Evolutionary conservation across 2,888 invertebrate species (phyloP).

Genomic region (Lymantria monacha): DNA sequence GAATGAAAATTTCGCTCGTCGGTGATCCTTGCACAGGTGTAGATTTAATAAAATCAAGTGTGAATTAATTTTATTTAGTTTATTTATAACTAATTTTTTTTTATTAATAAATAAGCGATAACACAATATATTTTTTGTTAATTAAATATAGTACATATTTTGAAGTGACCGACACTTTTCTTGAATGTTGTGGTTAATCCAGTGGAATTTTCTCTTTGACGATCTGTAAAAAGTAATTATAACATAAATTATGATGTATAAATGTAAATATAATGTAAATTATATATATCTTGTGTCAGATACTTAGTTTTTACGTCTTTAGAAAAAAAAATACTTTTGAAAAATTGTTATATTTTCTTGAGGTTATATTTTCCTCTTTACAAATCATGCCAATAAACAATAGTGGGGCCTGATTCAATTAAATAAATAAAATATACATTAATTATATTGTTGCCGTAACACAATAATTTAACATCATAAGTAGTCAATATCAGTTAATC

Average conservation of each 20-base stretch:
- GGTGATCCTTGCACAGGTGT: conserved; percentile 35
- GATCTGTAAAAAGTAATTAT: conserved; percentile 79
- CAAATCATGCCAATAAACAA: no score
- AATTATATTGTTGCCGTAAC: no score
- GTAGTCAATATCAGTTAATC: background rate
- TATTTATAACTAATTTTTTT: conserved; percentile 14
- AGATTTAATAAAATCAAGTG: conserved; percentile 9
- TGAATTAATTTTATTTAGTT: conserved; percentile 10
- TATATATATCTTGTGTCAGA: no score
- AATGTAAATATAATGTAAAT: no score
- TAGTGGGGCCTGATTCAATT: no score
- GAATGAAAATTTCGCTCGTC: conserved; percentile 91
- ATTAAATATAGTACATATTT: conserved; percentile 13
- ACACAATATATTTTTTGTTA: background rate
- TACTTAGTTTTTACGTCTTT: no score
- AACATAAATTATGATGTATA: no score
- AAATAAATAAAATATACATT: no score
- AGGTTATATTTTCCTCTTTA: no score
- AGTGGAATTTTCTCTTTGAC: conserved; percentile 88
- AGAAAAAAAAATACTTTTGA: no score
- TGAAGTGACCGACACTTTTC: conserved; percentile 26
- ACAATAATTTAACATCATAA: no score
- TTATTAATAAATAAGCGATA: conserved; percentile 2
- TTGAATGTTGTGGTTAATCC: conserved; percentile 63
- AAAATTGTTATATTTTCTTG: no score